phyloP scores from a whole-genome alignment of 2,888 invertebrate species.

The Tortrix viridana region DNA sequence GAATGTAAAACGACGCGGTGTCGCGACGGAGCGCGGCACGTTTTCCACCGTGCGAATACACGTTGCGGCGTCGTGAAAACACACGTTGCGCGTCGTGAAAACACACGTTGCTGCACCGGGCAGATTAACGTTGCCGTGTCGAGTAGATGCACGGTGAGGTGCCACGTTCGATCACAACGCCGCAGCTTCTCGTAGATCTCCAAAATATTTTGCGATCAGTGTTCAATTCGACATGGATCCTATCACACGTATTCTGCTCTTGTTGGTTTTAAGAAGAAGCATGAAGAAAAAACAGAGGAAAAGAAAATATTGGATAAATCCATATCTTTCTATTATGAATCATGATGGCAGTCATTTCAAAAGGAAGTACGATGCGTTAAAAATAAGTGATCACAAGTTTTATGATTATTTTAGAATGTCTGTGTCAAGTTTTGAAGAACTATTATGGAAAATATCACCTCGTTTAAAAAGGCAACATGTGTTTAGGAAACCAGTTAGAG shows the following conservation, averaged over 20 bases:
- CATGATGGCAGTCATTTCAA: conserved; percentile 21
- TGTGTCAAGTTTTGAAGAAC: conserved; percentile 3
- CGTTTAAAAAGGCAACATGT: conserved; percentile 1
- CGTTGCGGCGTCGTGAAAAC: conserved; percentile 20
- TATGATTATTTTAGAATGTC: conserved; percentile 1
- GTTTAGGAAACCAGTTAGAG: conserved; percentile 1
- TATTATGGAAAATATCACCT: conserved; percentile 2
- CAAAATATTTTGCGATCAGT: conserved; percentile 16
- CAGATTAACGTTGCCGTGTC: neutral
- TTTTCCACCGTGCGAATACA: neutral
- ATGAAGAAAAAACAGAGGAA: conserved; percentile 39
- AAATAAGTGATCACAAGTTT: no score
- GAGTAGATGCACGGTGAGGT: conserved; percentile 2
- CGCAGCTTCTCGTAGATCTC: conserved; percentile 22
- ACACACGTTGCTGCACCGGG: neutral
- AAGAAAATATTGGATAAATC: conserved; percentile 34
- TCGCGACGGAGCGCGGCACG: no score
- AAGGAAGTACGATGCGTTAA: neutral
- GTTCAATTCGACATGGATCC: conserved; percentile 39
- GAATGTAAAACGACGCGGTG: no score
- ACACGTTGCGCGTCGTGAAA: conserved; percentile 1
- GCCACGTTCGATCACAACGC: conserved; percentile 23
- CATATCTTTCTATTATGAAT: conserved; percentile 31
- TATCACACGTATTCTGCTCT: conserved; percentile 36
- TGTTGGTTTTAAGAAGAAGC: conserved; percentile 39